Percentiles rank a stretch among this genome's conserved stretches.
Evolutionary conservation across 2,888 invertebrate species (phyloP).

Genomic region (Drosophila helvetica): DNA sequence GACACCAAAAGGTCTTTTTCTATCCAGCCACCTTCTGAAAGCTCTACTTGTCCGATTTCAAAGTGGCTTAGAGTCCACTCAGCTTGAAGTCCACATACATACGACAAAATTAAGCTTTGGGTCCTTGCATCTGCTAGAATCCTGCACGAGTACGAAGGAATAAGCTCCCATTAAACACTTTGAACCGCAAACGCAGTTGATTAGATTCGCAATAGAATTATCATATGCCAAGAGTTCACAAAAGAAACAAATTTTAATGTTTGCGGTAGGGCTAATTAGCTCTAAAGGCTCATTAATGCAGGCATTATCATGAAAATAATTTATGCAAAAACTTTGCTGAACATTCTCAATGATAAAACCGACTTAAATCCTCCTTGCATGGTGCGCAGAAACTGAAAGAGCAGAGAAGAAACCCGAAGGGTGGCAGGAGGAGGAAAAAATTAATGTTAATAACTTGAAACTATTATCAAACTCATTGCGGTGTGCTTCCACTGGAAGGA

Average conservation of each 20-base stretch:
- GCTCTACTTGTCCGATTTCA: not conserved
- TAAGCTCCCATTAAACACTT: conserved; percentile 9
- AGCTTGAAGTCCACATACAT: not conserved
- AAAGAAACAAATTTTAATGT: conserved; percentile 20
- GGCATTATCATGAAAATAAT: conserved; percentile 41
- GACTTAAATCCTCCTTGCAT: conserved; percentile 2
- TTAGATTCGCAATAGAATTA: conserved; percentile 39
- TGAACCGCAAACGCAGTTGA: conserved; percentile 19
- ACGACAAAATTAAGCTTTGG: not conserved
- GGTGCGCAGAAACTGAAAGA: conserved; percentile 1
- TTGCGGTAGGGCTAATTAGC: conserved; percentile 37
- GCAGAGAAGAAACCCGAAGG: not conserved
- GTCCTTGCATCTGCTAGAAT: not conserved
- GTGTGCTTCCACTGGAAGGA: conserved; percentile 33
- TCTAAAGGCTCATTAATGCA: conserved; percentile 35
- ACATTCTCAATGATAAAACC: conserved; percentile 39
- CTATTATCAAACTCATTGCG: conserved; percentile 66
- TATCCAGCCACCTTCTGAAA: not conserved
- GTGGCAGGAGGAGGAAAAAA: conserved; percentile 28
- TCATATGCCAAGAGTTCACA: conserved; percentile 36
- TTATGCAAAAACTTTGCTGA: conserved; percentile 37
- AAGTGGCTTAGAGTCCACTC: not conserved
- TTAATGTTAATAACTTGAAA: conserved; percentile 67
- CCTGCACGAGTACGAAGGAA: not conserved
- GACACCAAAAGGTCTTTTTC: too few species aligned